These are phyloP conservation scores for Sepioteuthis lessoniana DNA, from an alignment of 2,888 invertebrate genomes.

Conservation along the genomic window DNA sequence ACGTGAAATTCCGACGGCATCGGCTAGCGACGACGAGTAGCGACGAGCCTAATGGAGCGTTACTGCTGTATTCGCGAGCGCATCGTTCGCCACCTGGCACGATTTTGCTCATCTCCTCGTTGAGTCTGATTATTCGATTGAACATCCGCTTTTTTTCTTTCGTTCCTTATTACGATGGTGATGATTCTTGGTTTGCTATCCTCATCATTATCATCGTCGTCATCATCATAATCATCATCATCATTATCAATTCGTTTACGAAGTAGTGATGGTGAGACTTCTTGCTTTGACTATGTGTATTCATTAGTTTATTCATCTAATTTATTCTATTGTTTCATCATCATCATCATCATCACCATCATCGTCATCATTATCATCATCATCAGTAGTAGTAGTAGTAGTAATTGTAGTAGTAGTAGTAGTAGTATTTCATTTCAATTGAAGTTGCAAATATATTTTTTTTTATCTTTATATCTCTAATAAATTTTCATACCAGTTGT, in stretches of 20 bases:
- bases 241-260: neutral
- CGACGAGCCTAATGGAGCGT: constrained; percentile 2
- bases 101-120: neutral
- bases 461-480: too few relatives aligned
- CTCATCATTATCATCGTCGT: neutral
- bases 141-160: neutral
- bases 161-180: neutral
- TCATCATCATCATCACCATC: too few relatives aligned
- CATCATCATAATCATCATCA: neutral
- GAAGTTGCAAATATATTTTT: too few relatives aligned
- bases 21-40: neutral
- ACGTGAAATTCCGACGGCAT: too few relatives aligned
- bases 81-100: neutral
- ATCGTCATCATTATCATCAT: too few relatives aligned
- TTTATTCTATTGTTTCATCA: too few relatives aligned
- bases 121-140: neutral
- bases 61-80: neutral
- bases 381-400: too few relatives aligned
- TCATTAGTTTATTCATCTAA: too few relatives aligned
- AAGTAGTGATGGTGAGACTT: neutral
- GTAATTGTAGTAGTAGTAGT: too few relatives aligned
- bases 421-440: too few relatives aligned
- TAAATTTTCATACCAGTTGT: too few relatives aligned
- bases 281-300: too few relatives aligned
- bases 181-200: neutral